Base-by-base conservation (phyloP, 2,113 vertebrate species). In the Tachysurus fulvidraco region DNA sequence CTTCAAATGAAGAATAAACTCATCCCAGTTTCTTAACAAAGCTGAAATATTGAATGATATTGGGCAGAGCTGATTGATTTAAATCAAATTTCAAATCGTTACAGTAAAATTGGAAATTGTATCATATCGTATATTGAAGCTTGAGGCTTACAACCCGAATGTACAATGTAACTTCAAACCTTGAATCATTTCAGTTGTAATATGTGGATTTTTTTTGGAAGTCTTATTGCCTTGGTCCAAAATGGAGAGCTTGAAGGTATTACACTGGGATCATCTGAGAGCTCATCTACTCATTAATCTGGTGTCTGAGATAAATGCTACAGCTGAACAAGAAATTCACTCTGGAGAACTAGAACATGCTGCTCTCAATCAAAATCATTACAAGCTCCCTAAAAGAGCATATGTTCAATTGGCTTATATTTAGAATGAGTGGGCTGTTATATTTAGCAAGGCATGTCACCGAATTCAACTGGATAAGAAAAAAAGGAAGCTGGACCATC, bases 391-490 rank as follows among this genome's bases (percentile, higher is more conserved):
- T 25, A n/a, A 28, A 71, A 54, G 46, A 74, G 67, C 83, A 84
- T 59, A 73, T 84, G 50, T 83, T 83, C 81, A 41, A 81, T 13
- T 36, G 55, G 30, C 30, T 60, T 59, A 81, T 60, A 30, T 83
- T 73, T 73, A 83, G 52, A 44, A 57, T 16, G 46, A 1, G 64
- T 14, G 55, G 78, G 23, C 41, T 16, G 55, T 59, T 60, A 55
- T 21, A 60, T 11, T 67, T 78, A 54, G 71, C 77, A 23, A 79
- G n/a, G 46, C 0, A 5, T 52, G 13, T 77, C 41, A 55, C 50
- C 2, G 10, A 30, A 11, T 77, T 52, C 16, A 77, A 54, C 0
- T 28, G 23, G 25, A 4, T 8, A 62, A 25, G 23, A 10, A 62
- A 62, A 30, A 16, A 17, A 17, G 77, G 11, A 16, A 16, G 73